Base-by-base conservation (phyloP, 2,888 invertebrate genomes). In the Bugulina stolonifera region DNA sequence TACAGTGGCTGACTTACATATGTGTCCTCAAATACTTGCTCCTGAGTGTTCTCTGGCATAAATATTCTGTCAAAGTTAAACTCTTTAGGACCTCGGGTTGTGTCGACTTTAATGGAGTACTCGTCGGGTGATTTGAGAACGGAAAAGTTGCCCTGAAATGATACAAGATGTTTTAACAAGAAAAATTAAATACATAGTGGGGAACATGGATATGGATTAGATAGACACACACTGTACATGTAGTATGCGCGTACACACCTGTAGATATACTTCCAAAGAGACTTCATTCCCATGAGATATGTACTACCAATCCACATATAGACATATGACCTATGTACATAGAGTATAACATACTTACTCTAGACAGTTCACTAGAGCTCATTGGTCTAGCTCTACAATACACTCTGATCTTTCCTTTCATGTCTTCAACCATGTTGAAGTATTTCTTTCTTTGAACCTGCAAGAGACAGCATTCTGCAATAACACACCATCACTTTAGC, bases 21-120 rank as follows among this genome's bases (percentile, higher is more conserved):
- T 2, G 85, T 84, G 75, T 85, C 85, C 72, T 83, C 81, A 77
- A 85, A 85, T 73, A 85, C 81, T 55, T 79, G 79, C 74, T 84
- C 83, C 75, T 85, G 85, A 27, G 80, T 75, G 58, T 78, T 76
- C 54, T 81, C 77, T 23, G 83, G 82, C 80, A 81, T 80, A 76
- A 85, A 85, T 34, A 85, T 78, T 54, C 79, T 76, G 76, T 85
- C 85, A 76, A 83, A 85, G 77, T 83, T 82, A 78, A 84, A 85
- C 71, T 84, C 83, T 76, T 83, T 86, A 27, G 77, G 74, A 0
- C 85, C 85, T 71, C 85, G 79, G n/a, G 77, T 71, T 0, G 82
- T 78, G n/a, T 81, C 78, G 43, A 85, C 79, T 35, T 77, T 73
- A 35, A 86, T 73, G 22, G 79, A 77, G 75, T 81, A 83, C 72